Conservation (phyloP, 2,113 vertebrate species). For the Corvus cornix region DNA sequence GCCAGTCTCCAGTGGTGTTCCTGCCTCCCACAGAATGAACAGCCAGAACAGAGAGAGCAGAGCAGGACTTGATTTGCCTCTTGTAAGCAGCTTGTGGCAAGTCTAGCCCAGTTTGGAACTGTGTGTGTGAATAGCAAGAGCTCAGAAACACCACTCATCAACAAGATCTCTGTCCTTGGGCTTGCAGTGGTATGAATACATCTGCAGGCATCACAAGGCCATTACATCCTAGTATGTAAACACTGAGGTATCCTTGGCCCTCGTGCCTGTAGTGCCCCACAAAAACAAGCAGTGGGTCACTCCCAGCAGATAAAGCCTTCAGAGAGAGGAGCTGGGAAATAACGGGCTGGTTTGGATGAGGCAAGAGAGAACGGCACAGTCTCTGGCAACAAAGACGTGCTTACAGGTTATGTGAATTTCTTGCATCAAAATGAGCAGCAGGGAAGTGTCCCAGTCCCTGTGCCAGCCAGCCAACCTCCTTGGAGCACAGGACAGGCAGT, state of each 20-base stretch:
- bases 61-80: background rate
- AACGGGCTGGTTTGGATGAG: background rate
- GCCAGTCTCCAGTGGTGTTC: background rate
- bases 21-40: background rate
- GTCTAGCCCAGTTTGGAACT: background rate
- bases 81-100: background rate
- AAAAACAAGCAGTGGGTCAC: constrained; percentile 61
- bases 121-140: background rate
- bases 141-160: background rate
- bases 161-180: background rate
- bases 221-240: background rate
- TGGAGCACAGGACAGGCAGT: background rate
- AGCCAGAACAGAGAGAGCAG: background rate
- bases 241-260: background rate
- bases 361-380: background rate
- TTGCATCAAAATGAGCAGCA: background rate
- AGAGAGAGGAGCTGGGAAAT: constrained; percentile 18
- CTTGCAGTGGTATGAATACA: background rate
- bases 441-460: background rate
- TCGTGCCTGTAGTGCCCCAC: background rate
- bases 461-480: background rate
- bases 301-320: constrained; percentile 32
- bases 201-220: background rate
- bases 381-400: constrained; percentile 33
- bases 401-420: constrained; percentile 39